These are phyloP conservation scores for Phocides pigmalion DNA, from an alignment of 1,140 invertebrate genomes.

Conservation along the genomic window DNA sequence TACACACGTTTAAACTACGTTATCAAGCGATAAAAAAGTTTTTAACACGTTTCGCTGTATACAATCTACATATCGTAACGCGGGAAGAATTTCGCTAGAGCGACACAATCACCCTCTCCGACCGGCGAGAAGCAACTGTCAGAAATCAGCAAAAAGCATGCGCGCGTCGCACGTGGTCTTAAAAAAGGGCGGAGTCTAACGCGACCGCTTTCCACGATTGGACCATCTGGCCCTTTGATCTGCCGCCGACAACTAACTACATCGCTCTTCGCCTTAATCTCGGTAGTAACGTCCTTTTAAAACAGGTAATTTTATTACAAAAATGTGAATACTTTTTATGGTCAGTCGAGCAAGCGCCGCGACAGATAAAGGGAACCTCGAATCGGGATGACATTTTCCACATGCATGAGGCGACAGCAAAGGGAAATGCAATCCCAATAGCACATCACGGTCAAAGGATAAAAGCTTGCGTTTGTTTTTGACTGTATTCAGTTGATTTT, in stretches of 20 bases:
- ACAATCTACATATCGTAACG: slow-evolving; percentile 41
- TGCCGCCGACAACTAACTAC: slow-evolving; percentile 78
- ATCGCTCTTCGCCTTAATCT: slow-evolving; percentile 80
- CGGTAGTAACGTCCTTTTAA: slow-evolving; percentile 81
- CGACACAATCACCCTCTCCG: slow-evolving; percentile 37
- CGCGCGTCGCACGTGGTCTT: slow-evolving; percentile 77
- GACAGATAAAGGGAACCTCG: slow-evolving; percentile 44
- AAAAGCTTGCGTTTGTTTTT: slow-evolving; percentile 55
- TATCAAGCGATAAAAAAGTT: slow-evolving; percentile 20
- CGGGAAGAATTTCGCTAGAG: slow-evolving; percentile 20
- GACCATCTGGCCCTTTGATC: slow-evolving; percentile 69
- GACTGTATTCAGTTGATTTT: slow-evolving; percentile 58
- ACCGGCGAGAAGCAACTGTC: slow-evolving; percentile 58
- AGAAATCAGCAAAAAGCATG: slow-evolving; percentile 51
- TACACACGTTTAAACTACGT: not conserved
- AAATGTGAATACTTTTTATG: slow-evolving; percentile 74
- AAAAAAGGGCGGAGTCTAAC: slow-evolving; percentile 59
- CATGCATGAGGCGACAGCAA: slow-evolving; percentile 49
- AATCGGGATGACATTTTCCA: slow-evolving; percentile 45
- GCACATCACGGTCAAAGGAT: slow-evolving; percentile 69
- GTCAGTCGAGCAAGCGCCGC: slow-evolving; percentile 58
- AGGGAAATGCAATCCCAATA: slow-evolving; percentile 68
- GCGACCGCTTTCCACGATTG: slow-evolving; percentile 52
- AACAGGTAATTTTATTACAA: slow-evolving; percentile 82
- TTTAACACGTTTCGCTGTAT: slow-evolving; percentile 33